Evolutionary conservation across 2,113 vertebrate species (phyloP), one percentile per base, ranked within the genome.

Genomic region (Brachyhypopomus occidentalis): DNA sequence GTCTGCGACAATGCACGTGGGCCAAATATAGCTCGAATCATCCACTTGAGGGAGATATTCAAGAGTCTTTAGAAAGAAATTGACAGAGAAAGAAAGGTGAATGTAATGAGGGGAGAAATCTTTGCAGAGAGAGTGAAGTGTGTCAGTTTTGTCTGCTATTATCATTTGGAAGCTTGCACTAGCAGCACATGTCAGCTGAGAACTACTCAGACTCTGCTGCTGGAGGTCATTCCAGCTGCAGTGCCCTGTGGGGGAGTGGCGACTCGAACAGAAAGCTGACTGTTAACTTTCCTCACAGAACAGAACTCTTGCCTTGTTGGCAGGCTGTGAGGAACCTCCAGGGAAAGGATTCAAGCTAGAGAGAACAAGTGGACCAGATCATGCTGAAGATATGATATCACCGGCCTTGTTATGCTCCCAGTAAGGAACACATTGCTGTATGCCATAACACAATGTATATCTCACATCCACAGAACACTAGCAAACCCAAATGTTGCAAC

Each of bases 11-110:
- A 30, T 75, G 36, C 79, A 69, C 74, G 62, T 62, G 58, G 56
- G 58, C 64, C 80, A 82, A 82, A 82, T 82, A 76, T 82, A 82
- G 45, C 45, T 52, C 9, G 64, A 38, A 71, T 19, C 64, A 66
- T 22, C 23, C 38, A 52, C 80, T 69, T 70, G 48, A 82, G 23
- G 67, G 38, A 77, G 73, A 8, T 19, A 34, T 63, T 62, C 41
- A 71, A 82, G 64, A 62, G 25, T 58, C 20, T 45, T 34, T 36
- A 22, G 8, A 69, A 52, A 55, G 55, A 17, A 23, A 77, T 6
- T 38, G 55, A 9, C 58, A 69, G 16, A 25, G 0, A 12, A 20
- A 38, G 20, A 58, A 12, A 6, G 20, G 22, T 36, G 1, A 30
- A 45, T 20, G 27, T 20, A 27, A 38, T 22, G 25, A 76, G 56